phyloP scores from a whole-genome alignment of 2,888 invertebrate species.

The Drosophila aldrichi region DNA sequence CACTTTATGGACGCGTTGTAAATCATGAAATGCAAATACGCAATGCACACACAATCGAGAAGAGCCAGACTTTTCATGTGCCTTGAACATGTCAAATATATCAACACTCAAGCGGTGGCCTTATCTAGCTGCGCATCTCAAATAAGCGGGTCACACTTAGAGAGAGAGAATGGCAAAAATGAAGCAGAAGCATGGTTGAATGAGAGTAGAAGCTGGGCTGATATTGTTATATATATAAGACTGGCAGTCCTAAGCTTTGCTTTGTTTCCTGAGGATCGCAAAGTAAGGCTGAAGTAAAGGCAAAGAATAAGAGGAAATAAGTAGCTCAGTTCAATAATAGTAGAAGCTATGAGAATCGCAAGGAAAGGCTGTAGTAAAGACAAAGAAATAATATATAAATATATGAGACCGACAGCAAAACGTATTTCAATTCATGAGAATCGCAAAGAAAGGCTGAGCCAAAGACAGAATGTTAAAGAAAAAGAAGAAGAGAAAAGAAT shows the following conservation, averaged over 20 bases:
- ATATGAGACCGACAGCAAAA: no score
- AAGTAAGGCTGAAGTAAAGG: not conserved
- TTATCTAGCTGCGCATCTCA: not conserved
- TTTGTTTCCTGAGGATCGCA: not conserved
- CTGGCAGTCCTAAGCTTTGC: no score
- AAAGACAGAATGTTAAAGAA: not conserved
- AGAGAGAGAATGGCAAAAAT: not conserved
- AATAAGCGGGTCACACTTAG: not conserved
- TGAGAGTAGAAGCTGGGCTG: not conserved
- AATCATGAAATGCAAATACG: constrained; percentile 21
- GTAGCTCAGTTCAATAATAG: no score
- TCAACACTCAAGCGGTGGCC: not conserved
- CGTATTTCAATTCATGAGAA: not conserved
- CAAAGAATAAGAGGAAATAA: no score
- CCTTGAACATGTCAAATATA: constrained; percentile 8
- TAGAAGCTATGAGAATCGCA: not conserved
- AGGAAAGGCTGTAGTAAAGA: not conserved
- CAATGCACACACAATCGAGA: constrained; percentile 4
- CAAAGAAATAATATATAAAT: not conserved
- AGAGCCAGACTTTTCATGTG: not conserved
- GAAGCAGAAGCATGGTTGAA: not conserved
- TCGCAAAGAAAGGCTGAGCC: not conserved
- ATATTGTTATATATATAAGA: not conserved
- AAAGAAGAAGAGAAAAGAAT: no score
- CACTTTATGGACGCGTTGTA: not conserved